Evolutionary conservation across 2,888 invertebrate species (phyloP), one percentile per base, ranked within the genome.

Genomic region (Caenorhabditis sp.): DNA sequence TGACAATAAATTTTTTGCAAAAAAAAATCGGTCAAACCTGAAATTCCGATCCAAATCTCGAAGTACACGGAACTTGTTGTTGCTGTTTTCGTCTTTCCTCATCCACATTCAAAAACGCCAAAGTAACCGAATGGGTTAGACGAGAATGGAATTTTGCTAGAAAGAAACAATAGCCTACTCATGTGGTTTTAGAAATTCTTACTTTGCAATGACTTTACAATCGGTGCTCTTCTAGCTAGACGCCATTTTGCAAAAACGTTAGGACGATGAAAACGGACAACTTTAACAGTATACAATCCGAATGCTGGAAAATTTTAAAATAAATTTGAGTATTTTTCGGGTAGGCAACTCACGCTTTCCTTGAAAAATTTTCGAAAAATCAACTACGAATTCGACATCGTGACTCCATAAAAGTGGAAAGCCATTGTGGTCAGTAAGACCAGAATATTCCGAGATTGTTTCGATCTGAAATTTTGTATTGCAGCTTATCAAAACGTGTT

Each of bases 231-330:
- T 50, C 71, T 31, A 2, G 71, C 71, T 25, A 72, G 27, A 36
- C 71, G 27, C 71, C 71, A 72, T 52, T 72, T 72, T 0, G 71
- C 71, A 31, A 72, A 72, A 26, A 72, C 71, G 49, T 72, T 67
- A 10, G 38, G 17, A 26, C 71, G 56, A 67, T 72, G 71, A 36
- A 72, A 72, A 7, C 71, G 54, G n/a, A 72, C 71, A 5, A 64
- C 71, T 63, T 72, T 72, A 20, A 72, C 61, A 23, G 57, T 63
- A 21, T 72, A 72, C 10, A 72, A 26, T 26, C 71, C 71, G 20
- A 4, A 50, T 1, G 60, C 60, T 60, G 60, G 10, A 43, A 59
- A 21, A 27, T 21, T 14, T 31, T n/a, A n/a, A n/a, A n/a, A n/a
- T 26, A 20, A 56, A 27, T 36, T 36, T 10, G 12, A 38, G 3